Base-by-base conservation (phyloP, 2,113 vertebrate species). In the Campylorhamphus procurvoides region DNA sequence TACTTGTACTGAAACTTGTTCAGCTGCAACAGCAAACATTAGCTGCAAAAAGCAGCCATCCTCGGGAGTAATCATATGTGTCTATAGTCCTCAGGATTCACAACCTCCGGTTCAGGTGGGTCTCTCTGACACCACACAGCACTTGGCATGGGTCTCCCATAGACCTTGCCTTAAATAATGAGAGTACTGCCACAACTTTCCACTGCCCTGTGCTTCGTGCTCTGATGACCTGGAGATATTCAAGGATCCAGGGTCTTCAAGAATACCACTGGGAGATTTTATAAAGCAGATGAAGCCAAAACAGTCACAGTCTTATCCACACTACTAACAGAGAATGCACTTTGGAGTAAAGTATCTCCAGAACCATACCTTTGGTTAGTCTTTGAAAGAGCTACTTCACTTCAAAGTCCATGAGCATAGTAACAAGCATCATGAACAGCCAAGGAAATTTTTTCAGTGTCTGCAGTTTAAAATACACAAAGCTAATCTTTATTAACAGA, bases 71-170 rank as follows among this genome's bases (percentile, higher is more conserved):
- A 75, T 22, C 35, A 18, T 7, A 4, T 16, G 15, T 7, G 8
- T 20, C 46, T 35, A 7, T 12, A 15, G 18, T 14, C 44, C 28
- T 47, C 50, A 84, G 52, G 31, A 84, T 16, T 37, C 46, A 39
- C 52, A 67, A n/a, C 25, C 22, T 23, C 44, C 0, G 1, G 33
- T 9, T 39, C 37, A 46, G 22, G 29, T 1, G 1, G 62, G 14
- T 69, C 39, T 31, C 58, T 37, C 18, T 12, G 11, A 66, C 14
- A 66, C 5, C 33, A 64, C 42, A 62, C 37, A 71, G 17, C 29
- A 72, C 18, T 35, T 42, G 19, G 14, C 11, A 19, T 58, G 31
- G 14, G 18, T 76, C 9, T 76, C 53, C 56, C 23, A 52, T 1
- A 5, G 35, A 19, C 31, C 20, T 59, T 29, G 8, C 29, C 39